phyloP scores from a whole-genome alignment of 1,140 invertebrate species.

The Lanistes nyassanus region DNA sequence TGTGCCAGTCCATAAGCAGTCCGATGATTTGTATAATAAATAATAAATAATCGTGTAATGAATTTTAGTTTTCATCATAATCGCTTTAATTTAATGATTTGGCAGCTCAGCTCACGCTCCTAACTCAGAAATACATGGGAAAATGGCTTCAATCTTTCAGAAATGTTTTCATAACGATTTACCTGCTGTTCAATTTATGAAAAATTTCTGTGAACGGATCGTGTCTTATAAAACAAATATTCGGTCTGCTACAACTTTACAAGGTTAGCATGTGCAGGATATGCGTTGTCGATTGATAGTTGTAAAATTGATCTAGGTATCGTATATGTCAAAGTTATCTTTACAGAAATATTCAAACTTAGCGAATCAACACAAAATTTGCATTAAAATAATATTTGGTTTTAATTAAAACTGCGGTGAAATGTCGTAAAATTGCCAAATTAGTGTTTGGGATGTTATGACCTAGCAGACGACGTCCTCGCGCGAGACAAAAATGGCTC shows the following conservation, averaged over 20 bases:
- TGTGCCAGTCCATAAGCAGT: no score
- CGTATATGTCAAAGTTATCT: neutral
- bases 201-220: neutral
- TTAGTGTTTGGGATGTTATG: conserved; percentile 1
- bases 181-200: neutral
- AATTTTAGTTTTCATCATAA: no score
- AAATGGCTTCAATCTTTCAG: neutral
- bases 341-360: neutral
- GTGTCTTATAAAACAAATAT: neutral
- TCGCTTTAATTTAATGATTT: no score
- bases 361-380: neutral
- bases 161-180: neutral
- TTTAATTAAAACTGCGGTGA: neutral
- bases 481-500: conserved; percentile 23
- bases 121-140: neutral
- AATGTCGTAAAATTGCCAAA: neutral
- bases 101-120: no score
- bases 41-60: no score
- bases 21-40: no score
- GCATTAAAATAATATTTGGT: neutral
- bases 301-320: neutral
- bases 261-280: neutral
- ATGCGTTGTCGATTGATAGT: neutral
- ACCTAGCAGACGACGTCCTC: conserved; percentile 22
- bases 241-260: neutral